phyloP scores from a whole-genome alignment of 2,113 vertebrate species.

The Zootoca vivipara region DNA sequence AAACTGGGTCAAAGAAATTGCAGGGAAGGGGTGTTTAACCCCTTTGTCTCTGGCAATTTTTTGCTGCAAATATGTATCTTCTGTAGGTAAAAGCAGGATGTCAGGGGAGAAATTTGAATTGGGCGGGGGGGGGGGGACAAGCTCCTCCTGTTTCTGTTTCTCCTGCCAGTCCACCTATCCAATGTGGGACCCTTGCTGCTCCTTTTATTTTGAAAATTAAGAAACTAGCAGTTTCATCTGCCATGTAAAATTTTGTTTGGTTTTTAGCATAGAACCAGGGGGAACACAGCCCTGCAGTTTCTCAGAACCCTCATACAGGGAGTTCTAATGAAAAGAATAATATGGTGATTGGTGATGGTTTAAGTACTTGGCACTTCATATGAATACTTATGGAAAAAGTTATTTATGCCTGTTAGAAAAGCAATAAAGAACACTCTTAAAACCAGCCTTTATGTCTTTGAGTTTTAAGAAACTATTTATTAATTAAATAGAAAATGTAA shows the following conservation, averaged over 20 bases:
- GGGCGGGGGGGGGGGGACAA: too few relatives aligned
- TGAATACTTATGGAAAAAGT: background rate
- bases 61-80: background rate
- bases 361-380: background rate
- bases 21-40: too few relatives aligned
- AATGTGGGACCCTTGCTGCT: background rate
- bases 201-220: too few relatives aligned
- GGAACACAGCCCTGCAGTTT: background rate
- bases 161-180: background rate
- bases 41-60: background rate
- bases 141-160: background rate
- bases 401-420: background rate
- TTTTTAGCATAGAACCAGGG: background rate
- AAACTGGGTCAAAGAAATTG: too few relatives aligned
- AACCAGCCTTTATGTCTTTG: background rate
- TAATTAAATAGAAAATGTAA: background rate
- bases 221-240: background rate
- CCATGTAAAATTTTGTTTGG: background rate
- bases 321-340: background rate
- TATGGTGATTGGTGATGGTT: background rate
- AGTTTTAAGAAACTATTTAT: background rate
- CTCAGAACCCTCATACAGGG: background rate
- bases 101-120: background rate
- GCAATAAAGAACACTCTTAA: background rate
- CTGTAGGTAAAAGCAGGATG: background rate